Evolutionary conservation across 2,888 invertebrate genomes (phyloP), one percentile per base, ranked within the genome.

Genomic region (Idaea dimidiata): DNA sequence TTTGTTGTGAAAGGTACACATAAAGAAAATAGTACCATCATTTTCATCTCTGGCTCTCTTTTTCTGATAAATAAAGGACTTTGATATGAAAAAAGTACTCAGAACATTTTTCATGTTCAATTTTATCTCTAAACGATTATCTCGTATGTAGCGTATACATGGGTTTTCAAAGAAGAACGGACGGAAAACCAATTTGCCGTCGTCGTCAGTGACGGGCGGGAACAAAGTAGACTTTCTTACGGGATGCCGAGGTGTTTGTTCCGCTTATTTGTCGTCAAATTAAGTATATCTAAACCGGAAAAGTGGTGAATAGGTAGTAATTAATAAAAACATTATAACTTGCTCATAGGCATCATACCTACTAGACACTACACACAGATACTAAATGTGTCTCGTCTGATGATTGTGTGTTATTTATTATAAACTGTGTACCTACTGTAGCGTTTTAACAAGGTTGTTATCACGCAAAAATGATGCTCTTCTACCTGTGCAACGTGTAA

Each of bases 11-110:
- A 74, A 79, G 78, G 76, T 76, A 79, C 79, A 77, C 83, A 82
- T 79, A 82, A 82, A 81, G 77, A 79, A 76, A 75, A 77, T 76
- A 75, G 71, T 77, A 75, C 72, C 71, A 71, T 70, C 69, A 70
- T 72, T 74, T 76, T 43, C 67, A 66, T 69, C 69, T 69, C 72
- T 61, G 64, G 65, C 59, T 69, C 61, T 59, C 10, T 43, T 43
- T 43, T 43, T 43, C 43, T 43, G 14, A 14, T 43, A 43, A 43
- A 43, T 43, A 8, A n/a, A 43, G 43, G 6, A 43, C 14, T 43
- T 14, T 43, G 8, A 43, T 14, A 43, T 14, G 43, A 43, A 43
- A 1, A 6, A 43, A 14, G 14, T 43, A 43, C 10, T 43, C 14
- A 10, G 8, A 10, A 43, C 43, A 14, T 43, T 43, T 43, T 43